Evolutionary conservation across 2,797 vertebrate genomes (phyloP).

Genomic region (Rhadinocentrus ornatus): DNA sequence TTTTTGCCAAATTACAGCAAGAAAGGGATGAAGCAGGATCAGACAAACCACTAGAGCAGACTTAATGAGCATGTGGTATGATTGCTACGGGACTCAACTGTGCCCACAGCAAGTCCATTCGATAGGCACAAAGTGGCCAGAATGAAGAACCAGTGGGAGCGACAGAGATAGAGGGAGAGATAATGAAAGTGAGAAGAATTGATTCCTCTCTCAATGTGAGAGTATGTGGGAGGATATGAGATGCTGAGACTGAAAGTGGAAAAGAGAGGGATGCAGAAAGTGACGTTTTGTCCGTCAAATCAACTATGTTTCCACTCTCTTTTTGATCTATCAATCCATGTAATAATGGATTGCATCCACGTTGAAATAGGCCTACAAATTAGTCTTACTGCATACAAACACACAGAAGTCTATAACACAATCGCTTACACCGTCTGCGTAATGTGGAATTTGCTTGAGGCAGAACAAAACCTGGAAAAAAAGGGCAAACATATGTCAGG

Average conservation of each 20-base stretch:
- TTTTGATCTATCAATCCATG: conserved; percentile 23
- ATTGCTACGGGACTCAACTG: conserved; percentile 61
- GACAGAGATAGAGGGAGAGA: conserved; percentile 64
- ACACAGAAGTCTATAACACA: conserved; percentile 16
- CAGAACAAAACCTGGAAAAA: conserved; percentile 42
- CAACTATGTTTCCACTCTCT: conserved; percentile 30
- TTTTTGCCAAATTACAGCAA: conserved; percentile 60
- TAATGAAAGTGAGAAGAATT: conserved; percentile 77
- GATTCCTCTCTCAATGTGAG: conserved; percentile 77
- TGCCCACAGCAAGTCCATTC: conserved; percentile 58
- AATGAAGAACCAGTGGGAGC: conserved; percentile 67
- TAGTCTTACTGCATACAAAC: conserved; percentile 17
- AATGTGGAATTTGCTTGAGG: conserved; percentile 6
- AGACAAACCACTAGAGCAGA: conserved; percentile 52
- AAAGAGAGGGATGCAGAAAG: conserved; percentile 59
- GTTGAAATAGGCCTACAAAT: conserved; percentile 16
- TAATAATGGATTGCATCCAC: conserved; percentile 11
- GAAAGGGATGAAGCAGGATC: conserved; percentile 52
- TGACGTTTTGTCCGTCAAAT: conserved; percentile 60
- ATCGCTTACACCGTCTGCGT: conserved; percentile 12
- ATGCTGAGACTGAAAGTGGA: conserved; percentile 63
- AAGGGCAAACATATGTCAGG: neutral
- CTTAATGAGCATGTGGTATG: conserved; percentile 67
- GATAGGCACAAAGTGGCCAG: conserved; percentile 63
- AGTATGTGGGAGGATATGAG: conserved; percentile 78